Conservation (phyloP, 2,888 invertebrate genomes). For the Helobdella robusta region DNA sequence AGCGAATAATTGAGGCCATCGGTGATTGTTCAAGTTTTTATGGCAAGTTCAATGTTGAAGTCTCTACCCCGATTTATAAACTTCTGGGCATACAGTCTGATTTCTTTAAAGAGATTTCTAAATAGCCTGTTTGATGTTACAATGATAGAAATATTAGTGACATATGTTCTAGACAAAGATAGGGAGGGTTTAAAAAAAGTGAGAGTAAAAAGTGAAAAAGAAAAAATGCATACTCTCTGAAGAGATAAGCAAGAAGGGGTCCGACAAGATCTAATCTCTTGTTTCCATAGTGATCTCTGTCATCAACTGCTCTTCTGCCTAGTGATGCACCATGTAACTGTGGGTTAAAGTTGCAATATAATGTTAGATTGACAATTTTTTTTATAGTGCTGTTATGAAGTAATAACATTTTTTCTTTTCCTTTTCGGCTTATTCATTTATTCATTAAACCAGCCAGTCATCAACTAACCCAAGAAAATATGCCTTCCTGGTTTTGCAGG, state of each 20-base stretch:
- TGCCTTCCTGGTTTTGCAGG: slow-evolving; percentile 98
- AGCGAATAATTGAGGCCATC: slow-evolving; percentile 93
- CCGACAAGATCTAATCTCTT: slow-evolving; percentile 95
- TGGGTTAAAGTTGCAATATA: too few species aligned
- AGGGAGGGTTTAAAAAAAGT: background rate
- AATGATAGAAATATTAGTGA: background rate
- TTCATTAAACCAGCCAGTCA: too few species aligned
- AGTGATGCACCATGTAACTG: slow-evolving; percentile 95
- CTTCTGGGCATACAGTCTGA: slow-evolving; percentile 91
- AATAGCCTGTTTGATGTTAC: slow-evolving; percentile 58
- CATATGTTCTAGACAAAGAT: too few species aligned
- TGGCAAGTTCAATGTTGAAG: slow-evolving; percentile 88
- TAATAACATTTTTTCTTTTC: too few species aligned
- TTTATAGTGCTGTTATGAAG: too few species aligned
- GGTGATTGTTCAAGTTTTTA: slow-evolving; percentile 93
- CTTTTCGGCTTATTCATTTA: too few species aligned
- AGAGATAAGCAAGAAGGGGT: slow-evolving; percentile 87
- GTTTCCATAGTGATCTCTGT: slow-evolving; percentile 99
- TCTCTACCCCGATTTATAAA: slow-evolving; percentile 97
- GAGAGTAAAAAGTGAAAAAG: background rate
- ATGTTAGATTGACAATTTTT: background rate
- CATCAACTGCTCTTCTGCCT: slow-evolving; percentile 83
- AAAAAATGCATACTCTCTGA: slow-evolving; percentile 61
- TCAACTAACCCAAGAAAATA: slow-evolving; percentile 71
- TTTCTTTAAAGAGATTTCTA: slow-evolving; percentile 90